Base-by-base conservation (phyloP, 2,888 invertebrate species). In the Philereme transversata region DNA sequence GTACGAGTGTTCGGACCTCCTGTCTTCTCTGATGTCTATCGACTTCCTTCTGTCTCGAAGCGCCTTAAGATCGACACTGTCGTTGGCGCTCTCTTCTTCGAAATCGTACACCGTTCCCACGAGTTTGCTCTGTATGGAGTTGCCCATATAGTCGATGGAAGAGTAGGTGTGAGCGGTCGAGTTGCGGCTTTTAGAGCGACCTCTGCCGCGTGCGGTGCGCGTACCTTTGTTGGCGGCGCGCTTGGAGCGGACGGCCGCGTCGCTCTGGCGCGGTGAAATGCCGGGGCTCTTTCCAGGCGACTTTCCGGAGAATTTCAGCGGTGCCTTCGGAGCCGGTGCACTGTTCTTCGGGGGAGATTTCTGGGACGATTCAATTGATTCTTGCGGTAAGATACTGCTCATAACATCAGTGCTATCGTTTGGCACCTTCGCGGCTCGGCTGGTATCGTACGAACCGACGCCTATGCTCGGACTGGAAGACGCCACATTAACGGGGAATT, bases 101-200 rank as follows among this genome's bases (percentile, higher is more conserved):
- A 96, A 96, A 81, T 97, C 98, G 76, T 97, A 98, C 3, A 97
- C 97, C 3, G 97, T 97, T 6, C 97, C 97, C 5, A 95, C 95
- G 43, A 97, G 89, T 80, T 97, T 97, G 79, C 95, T 96, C 68
- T 96, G 96, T 62, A 96, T 96, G 4, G 96, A 95, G 73, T 95
- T 95, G 33, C 94, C 93, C 60, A 88, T 83, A 72, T 90, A 92
- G 58, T 94, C 93, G 44, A 92, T 80, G 74, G 86, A 54, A 68
- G 88, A 69, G 76, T 79, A 86, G 36, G 76, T 67, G 57, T 82
- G 84, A 34, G 67, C 68, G 35, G 74, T 76, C 60, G 86, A 86
- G 0, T 80, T 88, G 49, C 91, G 86, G 64, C 87, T 90, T 75
- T 91, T 91, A 9, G 91, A 89, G 34, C 93, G 89, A 10, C 94